A percentile compares a stretch with the other conserved stretches of the same genome.
Evolutionary conservation across 1,140 invertebrate species (phyloP).

Genomic region (Penaeus vannamei): DNA sequence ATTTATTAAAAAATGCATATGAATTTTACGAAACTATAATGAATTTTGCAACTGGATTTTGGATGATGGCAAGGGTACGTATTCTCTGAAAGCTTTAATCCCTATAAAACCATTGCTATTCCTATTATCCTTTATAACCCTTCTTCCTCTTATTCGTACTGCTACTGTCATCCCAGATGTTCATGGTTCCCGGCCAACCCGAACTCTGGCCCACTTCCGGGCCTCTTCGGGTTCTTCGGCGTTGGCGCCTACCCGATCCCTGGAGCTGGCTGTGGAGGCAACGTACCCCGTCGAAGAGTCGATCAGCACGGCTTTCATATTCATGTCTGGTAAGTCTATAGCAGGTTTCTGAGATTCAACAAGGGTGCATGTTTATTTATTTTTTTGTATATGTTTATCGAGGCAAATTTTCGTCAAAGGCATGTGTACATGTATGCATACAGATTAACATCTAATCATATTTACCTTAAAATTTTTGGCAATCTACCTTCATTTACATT

Average conservation of each 20-base stretch:
- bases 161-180: slow-evolving; percentile 41
- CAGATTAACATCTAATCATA: too few relatives aligned
- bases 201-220: slow-evolving; percentile 44
- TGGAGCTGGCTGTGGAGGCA: slow-evolving; percentile 66
- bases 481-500: too few relatives aligned
- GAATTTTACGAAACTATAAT: neutral
- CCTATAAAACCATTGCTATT: too few relatives aligned
- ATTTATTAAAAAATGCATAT: neutral
- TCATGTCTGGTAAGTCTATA: slow-evolving; percentile 51
- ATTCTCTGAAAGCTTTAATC: too few relatives aligned
- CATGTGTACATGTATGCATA: too few relatives aligned
- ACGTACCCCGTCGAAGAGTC: slow-evolving; percentile 64
- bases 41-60: neutral
- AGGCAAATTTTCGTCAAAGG: too few relatives aligned
- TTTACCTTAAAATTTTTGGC: too few relatives aligned
- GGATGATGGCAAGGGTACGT: too few relatives aligned
- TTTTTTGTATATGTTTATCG: neutral
- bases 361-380: neutral
- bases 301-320: slow-evolving; percentile 67
- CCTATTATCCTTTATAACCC: neutral
- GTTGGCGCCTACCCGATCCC: slow-evolving; percentile 61
- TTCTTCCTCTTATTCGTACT: neutral
- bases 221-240: slow-evolving; percentile 66
- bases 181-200: slow-evolving; percentile 55
- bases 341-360: neutral